phyloP scores from a whole-genome alignment of 2,797 vertebrate genomes.

The Sarcoramphus papa region DNA sequence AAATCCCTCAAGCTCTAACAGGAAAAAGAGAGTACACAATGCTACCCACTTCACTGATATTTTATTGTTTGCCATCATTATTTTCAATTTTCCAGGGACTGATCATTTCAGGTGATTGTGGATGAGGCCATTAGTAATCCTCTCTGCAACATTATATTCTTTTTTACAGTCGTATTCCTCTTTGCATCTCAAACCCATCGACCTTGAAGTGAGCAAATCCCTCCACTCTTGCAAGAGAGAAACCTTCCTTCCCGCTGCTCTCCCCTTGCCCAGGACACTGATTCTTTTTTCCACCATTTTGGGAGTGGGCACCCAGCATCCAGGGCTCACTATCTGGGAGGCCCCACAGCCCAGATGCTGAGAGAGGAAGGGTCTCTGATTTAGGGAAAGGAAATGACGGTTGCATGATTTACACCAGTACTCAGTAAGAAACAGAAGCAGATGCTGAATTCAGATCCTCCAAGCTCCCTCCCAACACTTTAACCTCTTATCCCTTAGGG shows the following conservation, averaged over 20 bases:
- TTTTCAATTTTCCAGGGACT: constrained; percentile 2
- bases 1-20: neutral
- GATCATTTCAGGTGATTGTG: neutral
- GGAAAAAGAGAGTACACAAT: neutral
- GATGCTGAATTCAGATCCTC: neutral
- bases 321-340: fast-evolving
- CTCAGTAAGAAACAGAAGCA: neutral
- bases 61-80: neutral
- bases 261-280: too few species aligned
- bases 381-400: neutral
- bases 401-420: neutral
- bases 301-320: neutral
- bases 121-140: neutral
- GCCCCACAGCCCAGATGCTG: neutral
- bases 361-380: neutral
- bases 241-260: fast-evolving
- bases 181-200: neutral
- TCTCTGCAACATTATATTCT: neutral
- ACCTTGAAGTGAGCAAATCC: neutral
- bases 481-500: neutral
- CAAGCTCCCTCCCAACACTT: neutral
- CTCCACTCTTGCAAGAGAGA: neutral
- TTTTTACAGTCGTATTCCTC: neutral
- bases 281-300: too few species aligned
- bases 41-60: neutral